Base-by-base conservation (phyloP, 2,888 invertebrate species). In the Drepana falcataria region DNA sequence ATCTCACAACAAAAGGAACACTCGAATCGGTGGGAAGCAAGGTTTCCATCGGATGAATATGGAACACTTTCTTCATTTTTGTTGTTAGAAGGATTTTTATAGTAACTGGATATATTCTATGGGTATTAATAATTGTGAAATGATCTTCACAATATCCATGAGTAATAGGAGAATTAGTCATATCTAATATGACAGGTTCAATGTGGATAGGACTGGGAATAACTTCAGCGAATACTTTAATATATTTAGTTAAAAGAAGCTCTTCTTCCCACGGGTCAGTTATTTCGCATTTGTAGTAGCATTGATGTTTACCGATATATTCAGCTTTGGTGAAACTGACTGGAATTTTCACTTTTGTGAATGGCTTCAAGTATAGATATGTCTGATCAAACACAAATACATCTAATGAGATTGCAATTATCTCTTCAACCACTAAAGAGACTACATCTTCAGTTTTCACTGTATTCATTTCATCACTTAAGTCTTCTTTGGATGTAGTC, bases 191-290 rank as follows among this genome's bases (percentile, higher is more conserved):
- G 49, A 56, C 47, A 1, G 90, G 90, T 9, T 60, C 9, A 63
- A 90, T 73, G 62, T 69, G 55, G 55, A 90, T 65, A 9, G 89
- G 88, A 69, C 84, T 76, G 3, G 82, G 75, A 49, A 86, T 63
- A 54, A 83, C 70, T 67, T 88, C 85, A 21, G 81, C 81, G 54
- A 77, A 84, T 9, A 90, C 64, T 65, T 71, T 79, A 0, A 78
- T 53, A 4, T 68, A 74, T 73, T 79, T 85, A 3, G 64, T 77
- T 6, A 72, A 58, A 9, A 78, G 48, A 2, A 75, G 52, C 33
- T 67, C 58, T 34, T 77, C 65, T 5, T 77, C 77, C 40, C 68
- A 52, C 9, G 68, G 58, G 51, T 84, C 75, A 52, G 59, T 68
- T 57, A 87, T 77, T 51, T 78, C 65, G 35, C 88, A 64, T 57